These are phyloP conservation scores for Corydoras maculifer DNA, from an alignment of 2,113 vertebrate species.

Conservation along the genomic window DNA sequence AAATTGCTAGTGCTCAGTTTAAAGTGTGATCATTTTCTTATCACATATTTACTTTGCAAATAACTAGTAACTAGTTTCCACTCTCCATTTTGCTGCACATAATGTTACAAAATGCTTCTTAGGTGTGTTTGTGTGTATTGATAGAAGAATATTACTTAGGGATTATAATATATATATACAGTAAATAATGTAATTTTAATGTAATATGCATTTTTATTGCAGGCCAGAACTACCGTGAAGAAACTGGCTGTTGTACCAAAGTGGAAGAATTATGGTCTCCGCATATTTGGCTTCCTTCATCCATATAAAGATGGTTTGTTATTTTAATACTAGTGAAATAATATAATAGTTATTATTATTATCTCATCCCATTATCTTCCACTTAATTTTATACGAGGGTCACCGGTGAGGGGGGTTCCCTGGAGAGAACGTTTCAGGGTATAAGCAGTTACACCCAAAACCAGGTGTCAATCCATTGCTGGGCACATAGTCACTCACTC, in stretches of 20 bases:
- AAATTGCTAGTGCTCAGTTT: too few species aligned
- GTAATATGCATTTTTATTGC: conserved; percentile 22
- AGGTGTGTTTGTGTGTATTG: conserved; percentile 11
- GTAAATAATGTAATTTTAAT: conserved; percentile 1
- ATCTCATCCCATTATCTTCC: too few species aligned
- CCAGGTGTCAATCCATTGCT: too few species aligned
- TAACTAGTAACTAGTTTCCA: background rate
- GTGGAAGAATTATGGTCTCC: conserved; percentile 96
- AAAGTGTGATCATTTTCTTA: background rate
- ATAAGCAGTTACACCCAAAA: too few species aligned
- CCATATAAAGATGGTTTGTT: conserved; percentile 87
- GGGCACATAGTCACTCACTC: too few species aligned
- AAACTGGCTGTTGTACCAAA: conserved; percentile 94
- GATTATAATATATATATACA: conserved; percentile 7
- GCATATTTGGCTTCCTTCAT: conserved; percentile 94
- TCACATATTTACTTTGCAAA: background rate
- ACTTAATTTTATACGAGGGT: too few species aligned
- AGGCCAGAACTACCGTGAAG: conserved; percentile 88
- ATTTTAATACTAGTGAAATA: background rate
- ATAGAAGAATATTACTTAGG: conserved; percentile 5
- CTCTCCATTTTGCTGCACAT: background rate
- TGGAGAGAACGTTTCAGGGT: too few species aligned
- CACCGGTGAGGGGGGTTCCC: too few species aligned
- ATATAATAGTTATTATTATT: too few species aligned
- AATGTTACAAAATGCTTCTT: conserved; percentile 12